Evolutionary conservation across 2,797 vertebrate species (phyloP).

Genomic region (Denticeps clupeoides): DNA sequence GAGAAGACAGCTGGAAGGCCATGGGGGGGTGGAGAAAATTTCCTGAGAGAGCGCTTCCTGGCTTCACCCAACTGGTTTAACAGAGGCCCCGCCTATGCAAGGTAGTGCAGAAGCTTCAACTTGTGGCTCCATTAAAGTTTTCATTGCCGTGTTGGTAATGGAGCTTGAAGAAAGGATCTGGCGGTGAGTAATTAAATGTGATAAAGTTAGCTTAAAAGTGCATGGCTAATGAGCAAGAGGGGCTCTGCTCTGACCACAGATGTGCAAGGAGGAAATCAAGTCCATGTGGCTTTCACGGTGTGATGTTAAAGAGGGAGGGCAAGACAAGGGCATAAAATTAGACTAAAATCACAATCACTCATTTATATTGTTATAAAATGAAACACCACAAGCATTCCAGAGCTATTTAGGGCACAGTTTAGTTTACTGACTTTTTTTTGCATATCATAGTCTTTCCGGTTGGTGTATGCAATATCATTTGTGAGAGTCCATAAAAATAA

Average conservation of each 20-base stretch:
- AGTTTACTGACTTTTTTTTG: too few species aligned
- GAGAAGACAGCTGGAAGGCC: too few species aligned
- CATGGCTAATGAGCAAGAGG: slow-evolving; percentile 19
- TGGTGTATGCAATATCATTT: too few species aligned
- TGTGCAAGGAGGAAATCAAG: not conserved
- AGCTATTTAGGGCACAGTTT: too few species aligned
- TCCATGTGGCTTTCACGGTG: not conserved
- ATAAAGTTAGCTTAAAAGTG: slow-evolving; percentile 16
- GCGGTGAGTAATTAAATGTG: slow-evolving; percentile 30
- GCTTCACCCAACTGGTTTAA: slow-evolving; percentile 3
- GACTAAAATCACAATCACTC: not conserved
- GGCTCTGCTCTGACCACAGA: slow-evolving; percentile 14
- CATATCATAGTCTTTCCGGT: too few species aligned
- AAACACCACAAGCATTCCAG: too few species aligned
- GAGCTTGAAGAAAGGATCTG: slow-evolving; percentile 31
- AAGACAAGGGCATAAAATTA: not conserved
- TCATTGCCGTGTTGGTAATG: slow-evolving; percentile 24
- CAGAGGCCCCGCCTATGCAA: slow-evolving; percentile 13
- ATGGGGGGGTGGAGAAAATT: slow-evolving; percentile 3
- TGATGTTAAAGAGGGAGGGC: not conserved
- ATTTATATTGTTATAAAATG: too few species aligned
- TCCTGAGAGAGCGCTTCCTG: not conserved
- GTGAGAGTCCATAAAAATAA: too few species aligned
- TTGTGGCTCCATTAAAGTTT: slow-evolving; percentile 29
- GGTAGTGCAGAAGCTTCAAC: slow-evolving; percentile 26